Evolutionary conservation across 2,113 vertebrate species (phyloP).

Genomic region (Monopterus albus): DNA sequence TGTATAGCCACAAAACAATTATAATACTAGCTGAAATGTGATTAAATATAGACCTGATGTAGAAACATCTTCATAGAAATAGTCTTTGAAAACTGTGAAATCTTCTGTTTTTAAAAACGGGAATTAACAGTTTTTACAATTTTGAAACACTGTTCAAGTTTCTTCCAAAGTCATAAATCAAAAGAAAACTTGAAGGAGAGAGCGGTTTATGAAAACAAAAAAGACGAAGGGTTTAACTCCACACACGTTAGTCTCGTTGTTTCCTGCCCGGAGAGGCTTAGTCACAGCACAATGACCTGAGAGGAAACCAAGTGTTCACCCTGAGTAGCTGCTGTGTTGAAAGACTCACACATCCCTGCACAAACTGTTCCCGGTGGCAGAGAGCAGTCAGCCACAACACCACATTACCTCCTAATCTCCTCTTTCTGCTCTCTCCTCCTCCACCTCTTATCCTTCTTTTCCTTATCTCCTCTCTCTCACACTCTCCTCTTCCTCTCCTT

Average conservation of each 20-base stretch:
- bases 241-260: neutral
- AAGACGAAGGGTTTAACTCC: neutral
- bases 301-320: slow-evolving; percentile 30
- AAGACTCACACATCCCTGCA: neutral
- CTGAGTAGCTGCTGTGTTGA: slow-evolving; percentile 3
- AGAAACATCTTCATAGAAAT: no score
- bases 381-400: slow-evolving; percentile 32
- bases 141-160: no score
- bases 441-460: no score
- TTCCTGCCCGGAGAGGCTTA: slow-evolving; percentile 15
- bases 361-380: slow-evolving; percentile 10
- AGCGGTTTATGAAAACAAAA: neutral
- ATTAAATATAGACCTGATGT: no score
- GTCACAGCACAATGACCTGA: slow-evolving; percentile 35
- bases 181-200: no score
- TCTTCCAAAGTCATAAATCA: no score
- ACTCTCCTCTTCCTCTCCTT: neutral
- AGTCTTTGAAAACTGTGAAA: no score
- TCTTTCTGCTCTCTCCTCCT: neutral
- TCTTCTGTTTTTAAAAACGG: no score
- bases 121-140: no score
- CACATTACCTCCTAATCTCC: slow-evolving; percentile 39
- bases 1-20: no score
- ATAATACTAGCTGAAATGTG: no score
- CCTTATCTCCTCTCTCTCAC: no score